Evolutionary conservation across 2,888 invertebrate genomes (phyloP).

Genomic region (Sphaerophoria rueppellii): DNA sequence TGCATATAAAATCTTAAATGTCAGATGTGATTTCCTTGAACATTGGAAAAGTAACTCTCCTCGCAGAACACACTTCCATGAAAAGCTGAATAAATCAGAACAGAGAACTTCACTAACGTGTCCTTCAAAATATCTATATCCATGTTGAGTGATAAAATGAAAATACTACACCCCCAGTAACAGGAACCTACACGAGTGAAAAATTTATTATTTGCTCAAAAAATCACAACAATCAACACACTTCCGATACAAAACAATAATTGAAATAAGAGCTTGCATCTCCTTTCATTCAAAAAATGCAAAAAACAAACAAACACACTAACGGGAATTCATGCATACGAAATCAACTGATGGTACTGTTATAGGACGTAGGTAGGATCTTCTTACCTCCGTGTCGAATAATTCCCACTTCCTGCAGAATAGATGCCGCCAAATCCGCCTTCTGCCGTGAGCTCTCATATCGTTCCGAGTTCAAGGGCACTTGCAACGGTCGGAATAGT

Average conservation of each 20-base stretch:
- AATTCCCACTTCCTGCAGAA: conserved; percentile 89
- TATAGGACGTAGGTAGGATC: conserved; percentile 73
- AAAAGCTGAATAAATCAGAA: too few relatives aligned
- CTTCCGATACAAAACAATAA: background rate
- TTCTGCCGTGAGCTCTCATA: conserved; percentile 91
- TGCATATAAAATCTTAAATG: too few relatives aligned
- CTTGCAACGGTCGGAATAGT: conserved; percentile 86
- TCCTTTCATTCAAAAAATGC: too few relatives aligned
- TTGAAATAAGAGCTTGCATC: background rate
- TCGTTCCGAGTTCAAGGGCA: conserved; percentile 87
- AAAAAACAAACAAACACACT: background rate
- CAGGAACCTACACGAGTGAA: background rate
- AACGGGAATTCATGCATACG: conserved; percentile 40
- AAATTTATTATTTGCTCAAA: background rate
- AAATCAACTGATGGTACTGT: conserved; percentile 1
- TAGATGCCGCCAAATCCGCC: conserved; percentile 89
- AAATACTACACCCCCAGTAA: background rate
- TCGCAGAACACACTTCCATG: too few relatives aligned
- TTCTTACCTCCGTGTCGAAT: conserved; percentile 84
- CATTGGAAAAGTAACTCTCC: too few relatives aligned
- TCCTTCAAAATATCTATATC: too few relatives aligned
- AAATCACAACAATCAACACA: background rate
- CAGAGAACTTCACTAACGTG: too few relatives aligned
- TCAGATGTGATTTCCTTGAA: too few relatives aligned
- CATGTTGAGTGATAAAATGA: too few relatives aligned